Evolutionary conservation across 2,113 vertebrate genomes (phyloP), one percentile per base, ranked within the genome.

Genomic region (Forbesichthys papilliferus): DNA sequence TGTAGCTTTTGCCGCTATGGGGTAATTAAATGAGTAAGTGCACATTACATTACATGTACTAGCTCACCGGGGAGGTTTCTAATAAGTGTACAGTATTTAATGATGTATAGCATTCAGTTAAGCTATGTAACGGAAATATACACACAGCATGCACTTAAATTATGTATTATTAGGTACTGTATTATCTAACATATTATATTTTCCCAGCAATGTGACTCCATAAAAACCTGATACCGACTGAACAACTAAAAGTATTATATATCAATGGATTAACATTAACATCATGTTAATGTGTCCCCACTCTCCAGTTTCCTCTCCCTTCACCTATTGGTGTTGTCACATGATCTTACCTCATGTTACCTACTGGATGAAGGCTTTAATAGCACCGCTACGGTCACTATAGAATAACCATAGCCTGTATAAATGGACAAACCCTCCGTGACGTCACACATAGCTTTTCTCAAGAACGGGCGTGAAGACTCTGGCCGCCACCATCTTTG

Each of bases 21-120:
- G 68, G 71, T 83, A 76, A 89, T 84, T 86, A 85, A 85, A 82
- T 80, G 79, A 70, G 47, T 57, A 54, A 13, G 63, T 78, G 69
- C 69, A 71, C 33, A 52, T 61, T 64, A 64, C 78, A 81, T 85
- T 82, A 84, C 84, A 89, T 78, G 84, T 80, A 81, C 61, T 61
- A 61, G 77, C 58, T 61, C 71, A 65, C 71, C 55, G 68, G 67
- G 60, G 51, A 53, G 48, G 48, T 78, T 52, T 80, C 59, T 82
- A 74, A 82, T 66, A 78, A 57, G 48, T 77, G 64, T 68, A 42
- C 36, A 42, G 36, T 42, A 66, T 69, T 87, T 80, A 80, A 88
- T 86, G 80, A 83, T 79, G 63, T 61, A 78, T 75, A 20, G 66
- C 34, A 74, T 75, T 66, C 58, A 76, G 20, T 33, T 34, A 42